Evolutionary conservation across 1,140 invertebrate species (phyloP), one percentile per base, ranked within the genome.

Genomic region (Mesaphorura yosii): DNA sequence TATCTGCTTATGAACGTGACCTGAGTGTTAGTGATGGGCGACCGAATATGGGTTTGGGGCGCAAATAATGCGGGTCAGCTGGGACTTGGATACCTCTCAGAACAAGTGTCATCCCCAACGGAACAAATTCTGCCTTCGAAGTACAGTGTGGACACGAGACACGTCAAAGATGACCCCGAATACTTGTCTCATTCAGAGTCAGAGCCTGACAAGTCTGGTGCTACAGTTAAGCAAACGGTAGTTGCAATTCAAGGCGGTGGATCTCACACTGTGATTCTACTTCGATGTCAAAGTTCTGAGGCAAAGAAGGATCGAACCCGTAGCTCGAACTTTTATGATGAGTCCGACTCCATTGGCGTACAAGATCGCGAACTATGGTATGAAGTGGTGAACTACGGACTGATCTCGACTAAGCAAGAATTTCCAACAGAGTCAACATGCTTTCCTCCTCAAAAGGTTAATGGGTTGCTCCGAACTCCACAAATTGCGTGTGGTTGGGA

Each of bases 21-120:
- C n/a, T n/a, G n/a, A n/a, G n/a, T n/a, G n/a, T n/a, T n/a, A n/a
- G n/a, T n/a, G n/a, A n/a, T n/a, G n/a, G n/a, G n/a, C n/a, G n/a
- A n/a, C n/a, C n/a, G 31, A n/a, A 34, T 63, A 19, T 63, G 48
- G 47, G 34, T 53, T 3, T 63, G 61, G 61, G 61, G 61, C 28
- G 61, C 61, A 1, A 63, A 63, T 45, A 48, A 41, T 7, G 53
- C 57, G 26, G 55, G 48, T 39, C 61, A 63, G 56, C 52, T 57
- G n/a, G 51, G 57, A 17, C 50, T 57, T 23, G 57, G 55, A 12
- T 59, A 48, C 47, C 6, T 23, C 3, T 59, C 57, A 0, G 61
- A 63, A 27, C 61, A 63, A 55, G 48, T 57, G 1, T 55, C 49
- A 4, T 14, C 25, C 23, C 61, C 61, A 40, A 58, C 48, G 22